Base-by-base conservation (phyloP, 2,113 vertebrate genomes). In the Bombycilla garrulus region DNA sequence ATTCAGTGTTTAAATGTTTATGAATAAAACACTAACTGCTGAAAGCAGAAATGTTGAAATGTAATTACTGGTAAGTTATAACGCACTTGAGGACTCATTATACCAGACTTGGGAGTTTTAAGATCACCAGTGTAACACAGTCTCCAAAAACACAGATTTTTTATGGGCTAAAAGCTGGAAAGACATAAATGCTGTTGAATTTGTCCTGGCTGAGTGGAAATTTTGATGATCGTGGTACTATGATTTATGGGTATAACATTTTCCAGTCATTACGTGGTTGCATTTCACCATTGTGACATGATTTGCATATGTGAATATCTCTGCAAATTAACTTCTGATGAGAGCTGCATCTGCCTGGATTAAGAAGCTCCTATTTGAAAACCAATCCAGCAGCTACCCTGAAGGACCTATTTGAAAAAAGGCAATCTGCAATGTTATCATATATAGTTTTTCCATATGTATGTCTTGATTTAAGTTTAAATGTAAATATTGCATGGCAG, bases 291-390 rank as follows among this genome's bases (percentile, higher is more conserved):
- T 98, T 98, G 98, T 98, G 98, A 99, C 98, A 98, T 97, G 97
- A 99, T 99, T 99, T 99, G 99, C 99, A 99, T 99, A 99, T 98
- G 98, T 98, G 98, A 99, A 98, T 98, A 98, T 98, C 98, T 98
- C 93, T 96, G 98, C 97, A 98, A 98, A 98, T 98, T 98, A 98
- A 98, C 97, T 98, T 98, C 98, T 98, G 98, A 98, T 98, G 98
- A 98, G 98, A 98, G 98, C 97, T 97, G 98, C 98, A 99, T 99
- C 98, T 99, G 99, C 98, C 98, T 98, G 98, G 98, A 98, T 98
- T 98, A 98, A 98, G 98, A 98, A 96, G 93, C 96, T 93, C 88
- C 96, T 94, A 96, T 98, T 95, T 98, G 96, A 96, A 97, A 98
- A 96, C 95, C 96, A 94, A 98, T 98, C 98, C 98, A 98, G 98